Evolutionary conservation across 2,113 vertebrate species (phyloP).

Genomic region (Leiothrix lutea): DNA sequence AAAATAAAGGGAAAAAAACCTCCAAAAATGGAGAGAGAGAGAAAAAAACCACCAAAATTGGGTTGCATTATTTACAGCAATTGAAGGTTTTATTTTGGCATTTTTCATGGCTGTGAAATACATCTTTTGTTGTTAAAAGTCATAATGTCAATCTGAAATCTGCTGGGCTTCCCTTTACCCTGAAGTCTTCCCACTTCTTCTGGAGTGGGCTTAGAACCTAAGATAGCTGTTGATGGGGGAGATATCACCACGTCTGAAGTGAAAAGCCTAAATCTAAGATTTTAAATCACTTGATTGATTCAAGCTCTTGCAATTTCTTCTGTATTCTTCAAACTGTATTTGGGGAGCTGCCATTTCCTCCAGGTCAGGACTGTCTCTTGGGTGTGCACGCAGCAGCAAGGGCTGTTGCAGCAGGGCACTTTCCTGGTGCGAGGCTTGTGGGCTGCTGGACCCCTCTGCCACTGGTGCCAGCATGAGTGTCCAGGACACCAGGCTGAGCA

Average conservation of each 20-base stretch:
- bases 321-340: background rate
- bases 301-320: background rate
- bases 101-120: background rate
- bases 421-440: background rate
- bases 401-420: background rate
- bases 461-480: rapidly evolving
- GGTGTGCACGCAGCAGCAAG: background rate
- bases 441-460: background rate
- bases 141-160: background rate
- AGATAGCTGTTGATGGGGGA: background rate
- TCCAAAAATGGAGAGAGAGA: background rate
- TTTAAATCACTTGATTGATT: background rate
- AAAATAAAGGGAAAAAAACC: background rate
- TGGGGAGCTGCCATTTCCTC: background rate
- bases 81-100: background rate
- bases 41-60: background rate
- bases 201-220: background rate
- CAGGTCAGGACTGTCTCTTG: background rate
- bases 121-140: background rate
- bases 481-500: background rate
- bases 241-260: background rate
- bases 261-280: background rate
- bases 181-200: background rate
- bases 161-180: background rate
- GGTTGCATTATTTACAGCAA: background rate